Evolutionary conservation across 2,888 invertebrate species (phyloP), one percentile per base, ranked within the genome.

Genomic region (Apamea epomidion): DNA sequence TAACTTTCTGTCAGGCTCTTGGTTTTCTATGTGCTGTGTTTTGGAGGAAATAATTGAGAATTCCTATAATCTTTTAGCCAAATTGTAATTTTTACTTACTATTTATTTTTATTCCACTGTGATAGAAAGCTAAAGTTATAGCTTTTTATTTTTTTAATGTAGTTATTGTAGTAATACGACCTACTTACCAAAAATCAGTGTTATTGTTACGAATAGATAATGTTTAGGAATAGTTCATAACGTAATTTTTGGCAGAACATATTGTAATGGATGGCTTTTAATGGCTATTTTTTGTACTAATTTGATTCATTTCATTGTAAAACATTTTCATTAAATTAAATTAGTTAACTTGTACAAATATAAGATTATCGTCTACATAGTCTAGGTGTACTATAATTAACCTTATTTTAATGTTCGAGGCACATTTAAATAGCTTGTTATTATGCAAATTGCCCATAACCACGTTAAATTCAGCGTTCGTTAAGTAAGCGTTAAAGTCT

Each of bases 41-140:
- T 32, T 21, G 2, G 29, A 60, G 12, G 12, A 72, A 37, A 37
- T 72, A 37, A n/a, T 72, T 65, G 4, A n/a, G 7, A n/a, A n/a
- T 42, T 65, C 0, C 32, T n/a, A 21, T 54, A 64, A 0, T 2
- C 32, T 81, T 29, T 45, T 45, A 58, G n/a, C 60, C 18, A 45
- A 37, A 37, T 37, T 85, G 45, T 48, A 68, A 32, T 60, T 80
- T 84, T 77, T 37, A 51, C 32, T 71, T 54, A 45, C 18, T 78
- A 67, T 68, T 72, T 84, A 80, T 54, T 85, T 62, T 67, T 67
- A 71, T 67, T 69, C 4, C 70, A 75, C 89, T 87, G 88, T 89
- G 87, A 87, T 89, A 89, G 85, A 73, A 82, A 75, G 72, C 45
- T 86, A 29, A 65, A 37, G 45, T 32, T 18, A 37, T 54, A 48